These are phyloP conservation scores for Hepsetus odoe DNA, from an alignment of 2,113 vertebrate genomes.

Conservation along the genomic window DNA sequence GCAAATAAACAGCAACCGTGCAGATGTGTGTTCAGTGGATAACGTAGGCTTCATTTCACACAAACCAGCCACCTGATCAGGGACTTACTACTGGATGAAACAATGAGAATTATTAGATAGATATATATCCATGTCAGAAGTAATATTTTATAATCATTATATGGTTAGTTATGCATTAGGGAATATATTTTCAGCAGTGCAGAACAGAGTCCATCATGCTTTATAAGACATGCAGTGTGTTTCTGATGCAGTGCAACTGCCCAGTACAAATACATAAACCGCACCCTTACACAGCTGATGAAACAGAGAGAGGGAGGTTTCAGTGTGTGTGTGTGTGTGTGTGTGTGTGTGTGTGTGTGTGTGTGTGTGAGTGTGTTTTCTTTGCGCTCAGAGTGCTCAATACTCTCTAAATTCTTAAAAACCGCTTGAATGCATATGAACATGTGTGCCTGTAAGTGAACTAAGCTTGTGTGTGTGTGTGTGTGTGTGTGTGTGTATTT, in stretches of 20 bases:
- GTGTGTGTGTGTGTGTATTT: background rate
- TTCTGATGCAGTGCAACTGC: background rate
- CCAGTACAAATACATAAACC: slow-evolving; percentile 2
- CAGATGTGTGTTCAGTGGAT: too few relatives aligned
- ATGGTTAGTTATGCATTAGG: too few relatives aligned
- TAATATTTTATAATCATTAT: too few relatives aligned
- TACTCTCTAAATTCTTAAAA: too few relatives aligned
- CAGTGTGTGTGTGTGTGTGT: slow-evolving; percentile 22
- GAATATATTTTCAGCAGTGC: background rate
- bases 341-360: background rate
- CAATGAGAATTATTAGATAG: too few relatives aligned
- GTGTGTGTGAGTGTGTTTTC: too few relatives aligned
- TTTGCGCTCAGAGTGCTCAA: slow-evolving; percentile 2
- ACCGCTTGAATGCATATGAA: slow-evolving; percentile 3
- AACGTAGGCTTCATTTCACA: too few relatives aligned
- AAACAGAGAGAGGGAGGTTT: slow-evolving; percentile 4
- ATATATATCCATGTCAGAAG: too few relatives aligned
- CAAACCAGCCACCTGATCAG: too few relatives aligned
- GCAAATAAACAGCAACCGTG: too few relatives aligned
- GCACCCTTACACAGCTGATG: background rate
- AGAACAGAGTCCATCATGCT: background rate
- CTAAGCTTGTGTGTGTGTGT: background rate
- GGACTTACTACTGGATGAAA: too few relatives aligned
- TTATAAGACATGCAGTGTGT: background rate
- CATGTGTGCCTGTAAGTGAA: background rate